phyloP scores from a whole-genome alignment of 92 coral and sea anemone species.

The Desmophyllum pertusum region DNA sequence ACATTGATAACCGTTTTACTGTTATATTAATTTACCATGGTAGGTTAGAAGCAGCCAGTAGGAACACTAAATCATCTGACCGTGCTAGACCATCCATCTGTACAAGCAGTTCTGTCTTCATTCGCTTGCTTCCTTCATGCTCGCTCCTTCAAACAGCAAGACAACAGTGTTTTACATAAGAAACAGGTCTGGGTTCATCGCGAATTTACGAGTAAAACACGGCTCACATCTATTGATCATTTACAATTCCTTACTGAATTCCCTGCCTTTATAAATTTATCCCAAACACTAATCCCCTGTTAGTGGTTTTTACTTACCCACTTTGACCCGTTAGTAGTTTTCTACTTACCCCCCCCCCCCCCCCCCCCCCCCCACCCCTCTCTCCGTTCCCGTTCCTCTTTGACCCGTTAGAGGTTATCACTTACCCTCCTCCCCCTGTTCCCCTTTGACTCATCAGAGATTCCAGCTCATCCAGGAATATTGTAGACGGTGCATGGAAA shows the following conservation, averaged over 20 bases:
- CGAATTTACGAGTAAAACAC: too few species aligned
- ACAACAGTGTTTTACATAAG: too few species aligned
- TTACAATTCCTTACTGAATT: too few species aligned
- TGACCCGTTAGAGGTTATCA: neutral
- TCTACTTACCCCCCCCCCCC: neutral
- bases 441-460: conserved; percentile 99
- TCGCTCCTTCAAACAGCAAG: conserved; percentile 55
- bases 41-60: conserved; percentile 94
- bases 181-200: too few species aligned
- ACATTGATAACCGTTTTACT: neutral
- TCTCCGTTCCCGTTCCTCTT: neutral
- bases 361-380: neutral
- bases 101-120: conserved; percentile 94
- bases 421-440: conserved; percentile 90
- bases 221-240: too few species aligned
- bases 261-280: too few species aligned
- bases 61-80: conserved; percentile 94
- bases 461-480: conserved; percentile 97
- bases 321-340: neutral
- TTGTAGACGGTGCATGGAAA: conserved; percentile 98
- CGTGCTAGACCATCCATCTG: conserved; percentile 99
- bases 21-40: conserved; percentile 71
- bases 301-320: too few species aligned
- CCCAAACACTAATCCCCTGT: too few species aligned
- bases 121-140: conserved; percentile 94